These are phyloP conservation scores for Dilophus febrilis DNA, from an alignment of 2,888 invertebrate species.

Conservation along the genomic window DNA sequence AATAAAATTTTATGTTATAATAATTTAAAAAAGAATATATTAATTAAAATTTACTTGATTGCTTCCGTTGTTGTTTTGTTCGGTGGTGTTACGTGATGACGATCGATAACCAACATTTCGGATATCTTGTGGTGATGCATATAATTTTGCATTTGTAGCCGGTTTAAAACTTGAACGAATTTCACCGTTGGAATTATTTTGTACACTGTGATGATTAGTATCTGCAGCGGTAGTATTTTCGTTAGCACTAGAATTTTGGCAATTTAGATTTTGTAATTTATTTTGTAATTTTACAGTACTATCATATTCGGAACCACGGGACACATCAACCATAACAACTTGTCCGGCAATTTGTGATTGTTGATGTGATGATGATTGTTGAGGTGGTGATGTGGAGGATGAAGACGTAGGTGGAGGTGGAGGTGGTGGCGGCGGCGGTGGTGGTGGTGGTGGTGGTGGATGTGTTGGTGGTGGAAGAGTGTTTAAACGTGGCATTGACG, in stretches of 20 bases:
- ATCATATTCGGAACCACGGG: conserved; percentile 31
- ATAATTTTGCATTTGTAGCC: conserved; percentile 65
- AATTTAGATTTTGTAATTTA: conserved; percentile 24
- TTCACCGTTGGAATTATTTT: conserved; percentile 24
- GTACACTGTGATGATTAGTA: no score
- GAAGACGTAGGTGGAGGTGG: conserved; percentile 67
- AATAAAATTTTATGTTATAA: no score
- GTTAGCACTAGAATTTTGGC: conserved; percentile 12
- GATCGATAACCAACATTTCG: conserved; percentile 51
- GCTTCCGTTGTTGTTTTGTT: conserved; percentile 18
- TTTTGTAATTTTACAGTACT: conserved; percentile 26
- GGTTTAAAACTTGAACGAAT: conserved; percentile 83
- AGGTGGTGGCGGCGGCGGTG: conserved; percentile 68
- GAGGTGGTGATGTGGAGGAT: no score
- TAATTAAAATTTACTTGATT: conserved; percentile 17
- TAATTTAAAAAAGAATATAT: no score
- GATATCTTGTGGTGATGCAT: conserved; percentile 76
- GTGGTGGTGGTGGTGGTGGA: conserved; percentile 68
- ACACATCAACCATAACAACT: conserved; percentile 49
- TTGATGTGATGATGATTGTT: conserved; percentile 67
- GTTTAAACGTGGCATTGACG: conserved; percentile 32
- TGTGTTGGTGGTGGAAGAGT: conserved; percentile 65
- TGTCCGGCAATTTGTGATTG: conserved; percentile 63
- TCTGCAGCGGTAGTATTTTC: conserved; percentile 10
- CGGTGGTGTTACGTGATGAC: no score